These are phyloP conservation scores for Ephydatia muelleri DNA, from an alignment of 37 sponge, comb jelly and placozoan genomes.

Conservation along the genomic window DNA sequence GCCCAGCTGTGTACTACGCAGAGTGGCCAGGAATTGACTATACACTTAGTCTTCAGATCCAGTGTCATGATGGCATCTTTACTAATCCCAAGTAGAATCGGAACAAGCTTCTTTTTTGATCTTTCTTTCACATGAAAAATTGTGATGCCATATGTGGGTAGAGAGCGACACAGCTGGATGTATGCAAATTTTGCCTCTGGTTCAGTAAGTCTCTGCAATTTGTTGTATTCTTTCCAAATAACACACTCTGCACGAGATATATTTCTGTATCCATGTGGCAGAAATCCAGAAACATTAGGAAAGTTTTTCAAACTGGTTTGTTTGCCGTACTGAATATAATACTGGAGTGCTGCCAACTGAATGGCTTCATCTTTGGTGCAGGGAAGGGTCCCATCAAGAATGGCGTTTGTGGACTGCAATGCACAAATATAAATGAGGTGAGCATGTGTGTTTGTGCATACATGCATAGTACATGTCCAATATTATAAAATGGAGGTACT, in stretches of 20 bases:
- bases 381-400: neutral
- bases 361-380: constrained; percentile 21
- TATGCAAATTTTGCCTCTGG: neutral
- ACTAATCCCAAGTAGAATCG: neutral
- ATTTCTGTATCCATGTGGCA: neutral
- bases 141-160: constrained; percentile 3
- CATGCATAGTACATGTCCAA: too few species aligned
- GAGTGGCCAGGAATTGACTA: neutral
- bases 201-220: neutral
- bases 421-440: neutral
- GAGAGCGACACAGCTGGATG: neutral
- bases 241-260: neutral
- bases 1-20: neutral
- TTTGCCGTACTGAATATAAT: constrained; percentile 7
- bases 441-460: neutral
- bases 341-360: constrained; percentile 27
- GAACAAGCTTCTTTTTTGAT: neutral
- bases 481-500: too few species aligned
- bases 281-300: neutral
- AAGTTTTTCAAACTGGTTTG: neutral
- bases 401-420: constrained; percentile 6
- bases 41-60: neutral
- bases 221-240: neutral
- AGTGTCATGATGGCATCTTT: neutral
- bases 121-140: neutral